A percentile compares a stretch with the other conserved stretches of the same genome.
phyloP scores from a whole-genome alignment of 2,113 vertebrate genomes.

The Anser cygnoides region DNA sequence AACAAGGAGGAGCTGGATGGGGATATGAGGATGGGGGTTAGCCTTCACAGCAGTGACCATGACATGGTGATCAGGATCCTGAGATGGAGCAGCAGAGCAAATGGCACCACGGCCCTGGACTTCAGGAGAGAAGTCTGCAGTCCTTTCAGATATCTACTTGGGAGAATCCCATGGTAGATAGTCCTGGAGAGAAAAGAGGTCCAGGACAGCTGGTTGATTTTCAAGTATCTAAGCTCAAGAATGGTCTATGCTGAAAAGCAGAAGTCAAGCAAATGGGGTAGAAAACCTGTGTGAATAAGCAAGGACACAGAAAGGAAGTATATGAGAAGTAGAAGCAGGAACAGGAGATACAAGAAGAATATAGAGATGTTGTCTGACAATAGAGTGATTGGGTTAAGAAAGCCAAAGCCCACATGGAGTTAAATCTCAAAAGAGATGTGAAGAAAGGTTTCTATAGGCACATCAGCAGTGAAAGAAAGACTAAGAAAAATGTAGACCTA shows the following conservation, averaged over 20 bases:
- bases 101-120: background rate
- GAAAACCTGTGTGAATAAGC: background rate
- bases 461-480: background rate
- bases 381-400: background rate
- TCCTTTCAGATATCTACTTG: background rate
- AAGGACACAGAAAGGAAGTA: background rate
- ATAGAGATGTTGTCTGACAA: background rate
- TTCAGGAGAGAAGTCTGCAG: background rate
- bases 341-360: background rate
- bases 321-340: background rate
- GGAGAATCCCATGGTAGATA: background rate
- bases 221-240: background rate
- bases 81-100: background rate
- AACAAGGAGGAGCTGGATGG: rapidly evolving
- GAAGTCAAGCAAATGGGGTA: background rate
- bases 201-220: background rate
- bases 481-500: background rate
- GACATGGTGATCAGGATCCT: background rate
- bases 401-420: rapidly evolving
- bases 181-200: background rate
- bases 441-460: background rate
- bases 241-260: background rate
- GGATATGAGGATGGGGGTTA: background rate
- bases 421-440: background rate
- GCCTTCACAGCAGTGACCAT: background rate